These are phyloP conservation scores for Meta bourneti DNA, from an alignment of 2,888 invertebrate genomes.

Conservation along the genomic window DNA sequence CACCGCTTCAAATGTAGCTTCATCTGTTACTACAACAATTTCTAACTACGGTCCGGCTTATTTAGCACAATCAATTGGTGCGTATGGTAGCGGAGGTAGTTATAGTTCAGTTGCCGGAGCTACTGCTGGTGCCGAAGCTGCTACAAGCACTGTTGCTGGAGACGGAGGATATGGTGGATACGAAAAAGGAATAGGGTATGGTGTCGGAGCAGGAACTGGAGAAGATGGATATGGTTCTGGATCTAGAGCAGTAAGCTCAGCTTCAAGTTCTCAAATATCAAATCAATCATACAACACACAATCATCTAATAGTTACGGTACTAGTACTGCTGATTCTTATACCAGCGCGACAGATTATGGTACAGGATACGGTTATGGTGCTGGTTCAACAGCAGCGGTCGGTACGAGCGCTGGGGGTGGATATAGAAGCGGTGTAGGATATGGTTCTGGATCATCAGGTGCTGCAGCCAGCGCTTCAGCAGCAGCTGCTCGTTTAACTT, in stretches of 20 bases:
- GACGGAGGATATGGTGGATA: not conserved
- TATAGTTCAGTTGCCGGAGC: not conserved
- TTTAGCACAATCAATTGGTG: not conserved
- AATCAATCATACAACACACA: not conserved
- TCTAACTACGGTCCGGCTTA: not conserved
- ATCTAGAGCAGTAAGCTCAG: not conserved
- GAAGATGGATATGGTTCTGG: not conserved
- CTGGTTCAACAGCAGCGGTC: not conserved
- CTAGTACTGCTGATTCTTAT: not conserved
- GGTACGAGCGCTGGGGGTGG: not conserved
- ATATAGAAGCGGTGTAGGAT: not conserved
- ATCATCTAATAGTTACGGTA: not conserved
- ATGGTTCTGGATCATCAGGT: not conserved
- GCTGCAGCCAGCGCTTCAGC: not conserved
- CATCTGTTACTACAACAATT: slow-evolving; percentile 1
- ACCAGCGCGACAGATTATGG: not conserved
- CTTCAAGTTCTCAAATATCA: not conserved
- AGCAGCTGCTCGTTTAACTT: not conserved
- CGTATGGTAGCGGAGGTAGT: not conserved
- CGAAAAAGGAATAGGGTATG: not conserved
- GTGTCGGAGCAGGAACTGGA: not conserved
- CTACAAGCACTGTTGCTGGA: not conserved
- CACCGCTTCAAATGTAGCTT: not conserved
- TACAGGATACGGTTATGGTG: not conserved
- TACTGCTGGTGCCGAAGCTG: not conserved